These are phyloP conservation scores for Spilogale gracilis DNA, from an alignment of 2,113 vertebrate species.

Conservation along the genomic window DNA sequence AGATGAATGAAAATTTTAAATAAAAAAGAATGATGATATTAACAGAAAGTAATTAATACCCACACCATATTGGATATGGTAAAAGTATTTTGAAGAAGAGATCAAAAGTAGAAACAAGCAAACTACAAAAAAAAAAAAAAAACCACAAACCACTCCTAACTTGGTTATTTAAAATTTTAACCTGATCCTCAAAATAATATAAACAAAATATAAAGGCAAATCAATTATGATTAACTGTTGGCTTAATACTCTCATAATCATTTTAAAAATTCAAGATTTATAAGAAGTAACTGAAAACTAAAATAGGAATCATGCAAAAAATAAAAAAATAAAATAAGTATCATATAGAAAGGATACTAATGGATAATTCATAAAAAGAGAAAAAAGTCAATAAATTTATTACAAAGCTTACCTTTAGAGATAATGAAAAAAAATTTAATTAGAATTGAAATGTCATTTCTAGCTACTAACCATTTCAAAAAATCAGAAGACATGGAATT, in stretches of 20 bases:
- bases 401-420: background rate
- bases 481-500: background rate
- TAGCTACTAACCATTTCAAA: background rate
- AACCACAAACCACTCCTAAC: background rate
- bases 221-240: background rate
- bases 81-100: background rate
- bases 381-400: background rate
- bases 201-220: constrained; percentile 2
- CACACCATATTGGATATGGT: background rate
- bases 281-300: background rate
- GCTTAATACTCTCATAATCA: background rate
- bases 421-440: background rate
- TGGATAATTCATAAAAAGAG: background rate
- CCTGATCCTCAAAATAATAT: background rate
- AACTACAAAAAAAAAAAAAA: no score
- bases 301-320: background rate
- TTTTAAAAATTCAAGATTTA: background rate
- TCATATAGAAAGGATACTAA: background rate
- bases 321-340: background rate
- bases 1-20: background rate
- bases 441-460: background rate
- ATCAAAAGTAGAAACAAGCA: background rate
- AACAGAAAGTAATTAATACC: background rate
- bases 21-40: background rate
- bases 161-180: background rate